Percentiles rank a stretch among this genome's conserved stretches.
These are phyloP conservation scores for Noctua pronuba DNA, from an alignment of 2,888 invertebrate genomes.

Conservation along the genomic window DNA sequence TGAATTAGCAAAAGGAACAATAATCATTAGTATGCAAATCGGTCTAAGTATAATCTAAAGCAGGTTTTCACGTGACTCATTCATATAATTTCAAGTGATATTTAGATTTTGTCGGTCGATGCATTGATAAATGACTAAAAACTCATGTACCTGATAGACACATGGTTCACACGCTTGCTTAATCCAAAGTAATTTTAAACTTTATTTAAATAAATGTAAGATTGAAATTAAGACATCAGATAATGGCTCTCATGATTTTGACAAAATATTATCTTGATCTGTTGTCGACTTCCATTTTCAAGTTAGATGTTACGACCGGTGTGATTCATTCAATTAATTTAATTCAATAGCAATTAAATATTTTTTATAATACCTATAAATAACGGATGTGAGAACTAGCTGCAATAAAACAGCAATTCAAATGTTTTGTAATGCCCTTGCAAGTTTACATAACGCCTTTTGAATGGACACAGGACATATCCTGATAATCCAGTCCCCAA, in stretches of 20 bases:
- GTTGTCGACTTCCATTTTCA: slow-evolving; percentile 46
- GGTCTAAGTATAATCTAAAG: slow-evolving; percentile 38
- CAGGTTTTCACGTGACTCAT: slow-evolving; percentile 64
- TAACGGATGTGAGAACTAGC: slow-evolving; percentile 41
- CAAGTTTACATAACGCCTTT: background rate
- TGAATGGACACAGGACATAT: background rate
- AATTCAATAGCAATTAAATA: slow-evolving; percentile 45
- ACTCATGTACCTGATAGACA: slow-evolving; percentile 44
- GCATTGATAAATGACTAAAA: slow-evolving; percentile 63
- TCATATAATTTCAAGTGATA: slow-evolving; percentile 63
- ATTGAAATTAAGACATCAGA: slow-evolving; percentile 11
- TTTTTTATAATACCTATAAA: slow-evolving; percentile 35
- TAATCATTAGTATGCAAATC: slow-evolving; percentile 63
- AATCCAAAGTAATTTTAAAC: slow-evolving; percentile 29
- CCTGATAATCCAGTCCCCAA: background rate
- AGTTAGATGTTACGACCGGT: slow-evolving; percentile 51
- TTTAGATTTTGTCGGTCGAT: slow-evolving; percentile 66
- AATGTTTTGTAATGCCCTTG: slow-evolving; percentile 20
- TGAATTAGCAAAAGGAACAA: slow-evolving; percentile 55
- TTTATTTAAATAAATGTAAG: background rate
- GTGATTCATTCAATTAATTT: slow-evolving; percentile 56
- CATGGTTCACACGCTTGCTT: slow-evolving; percentile 37
- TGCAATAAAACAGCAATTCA: slow-evolving; percentile 29
- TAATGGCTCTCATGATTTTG: slow-evolving; percentile 32
- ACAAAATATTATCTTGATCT: slow-evolving; percentile 55